Evolutionary conservation across 2,113 vertebrate species (phyloP), one percentile per base, ranked within the genome.

Genomic region (Alces alces): DNA sequence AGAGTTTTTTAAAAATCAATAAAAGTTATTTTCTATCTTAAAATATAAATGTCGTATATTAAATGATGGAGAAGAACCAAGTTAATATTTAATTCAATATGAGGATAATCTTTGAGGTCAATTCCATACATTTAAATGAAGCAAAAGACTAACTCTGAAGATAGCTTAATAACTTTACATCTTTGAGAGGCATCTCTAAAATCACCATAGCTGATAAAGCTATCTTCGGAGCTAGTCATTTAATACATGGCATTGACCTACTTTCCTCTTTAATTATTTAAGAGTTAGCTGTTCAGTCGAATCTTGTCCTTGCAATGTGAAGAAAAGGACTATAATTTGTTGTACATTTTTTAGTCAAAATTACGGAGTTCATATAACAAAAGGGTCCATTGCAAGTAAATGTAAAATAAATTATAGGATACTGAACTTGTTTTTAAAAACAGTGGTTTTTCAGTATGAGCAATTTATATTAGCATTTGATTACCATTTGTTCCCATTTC

Each of bases 221-320:
- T 97, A 57, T 96, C 85, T 95, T 95, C 92, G 36, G 91, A 87
- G 92, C 30, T 97, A 96, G 93, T 95, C 58, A 97, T 96, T 98
- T 98, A 98, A 98, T 98, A 95, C 43, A 79, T 98, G 92, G 93
- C 97, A 98, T 97, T 98, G 98, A 98, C 97, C 98, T 96, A 98
- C 82, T 98, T 98, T 98, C 83, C 70, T 97, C 73, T 98, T 98
- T 98, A 98, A 98, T 97, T 98, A 98, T 98, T 98, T 87, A 98
- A 98, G 97, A 98, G 80, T 97, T 97, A 97, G 94, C 97, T 98
- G 91, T 95, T 98, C 39, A 95, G 95, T 98, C 97, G 95, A 98
- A 97, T 97, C 84, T 93, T 66, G 97, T 96, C 93, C 97, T 99
- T 98, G 93, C 84, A 96, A 54, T 98, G 83, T 90, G 90, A 79